Percentiles rank a stretch among this genome's conserved stretches.
Conservation (phyloP, 53 echinoderm and acorn worm genomes). For the Mesocentrotus franciscanus region DNA sequence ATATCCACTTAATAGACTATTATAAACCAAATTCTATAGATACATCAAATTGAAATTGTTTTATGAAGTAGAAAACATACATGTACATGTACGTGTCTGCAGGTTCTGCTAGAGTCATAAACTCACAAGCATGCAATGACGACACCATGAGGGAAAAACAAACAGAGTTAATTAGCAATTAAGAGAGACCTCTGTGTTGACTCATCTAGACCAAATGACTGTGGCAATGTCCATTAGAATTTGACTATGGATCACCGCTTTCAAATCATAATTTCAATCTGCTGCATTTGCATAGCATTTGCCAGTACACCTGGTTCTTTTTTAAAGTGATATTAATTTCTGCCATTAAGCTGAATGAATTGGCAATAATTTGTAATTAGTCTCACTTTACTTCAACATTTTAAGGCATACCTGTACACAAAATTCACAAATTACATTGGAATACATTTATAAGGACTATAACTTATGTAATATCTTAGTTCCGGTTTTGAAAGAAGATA, state of each 20-base stretch:
- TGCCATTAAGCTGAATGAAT: not conserved
- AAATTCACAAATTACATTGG: too few relatives aligned
- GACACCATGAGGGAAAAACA: constrained; percentile 25
- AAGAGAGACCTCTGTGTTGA: constrained; percentile 35
- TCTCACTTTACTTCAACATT: not conserved
- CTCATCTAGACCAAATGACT: constrained; percentile 18
- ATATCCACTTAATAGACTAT: not conserved
- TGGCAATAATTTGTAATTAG: not conserved
- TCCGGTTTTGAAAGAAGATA: not conserved
- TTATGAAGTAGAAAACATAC: not conserved
- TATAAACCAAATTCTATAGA: not conserved
- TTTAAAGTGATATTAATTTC: not conserved
- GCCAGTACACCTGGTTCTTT: not conserved
- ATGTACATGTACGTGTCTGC: not conserved
- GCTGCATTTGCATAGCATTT: not conserved
- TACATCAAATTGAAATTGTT: not conserved
- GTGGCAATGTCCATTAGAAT: constrained; percentile 35
- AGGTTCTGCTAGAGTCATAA: not conserved
- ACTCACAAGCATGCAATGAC: constrained; percentile 19
- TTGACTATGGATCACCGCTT: not conserved
- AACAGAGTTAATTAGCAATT: constrained; percentile 57
- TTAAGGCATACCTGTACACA: not conserved
- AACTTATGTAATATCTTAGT: not conserved
- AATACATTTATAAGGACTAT: too few relatives aligned
- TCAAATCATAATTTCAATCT: constrained; percentile 2